Evolutionary conservation across 1,140 invertebrate genomes (phyloP), one percentile per base, ranked within the genome.

Genomic region (Lysiphlebus fabarum): DNA sequence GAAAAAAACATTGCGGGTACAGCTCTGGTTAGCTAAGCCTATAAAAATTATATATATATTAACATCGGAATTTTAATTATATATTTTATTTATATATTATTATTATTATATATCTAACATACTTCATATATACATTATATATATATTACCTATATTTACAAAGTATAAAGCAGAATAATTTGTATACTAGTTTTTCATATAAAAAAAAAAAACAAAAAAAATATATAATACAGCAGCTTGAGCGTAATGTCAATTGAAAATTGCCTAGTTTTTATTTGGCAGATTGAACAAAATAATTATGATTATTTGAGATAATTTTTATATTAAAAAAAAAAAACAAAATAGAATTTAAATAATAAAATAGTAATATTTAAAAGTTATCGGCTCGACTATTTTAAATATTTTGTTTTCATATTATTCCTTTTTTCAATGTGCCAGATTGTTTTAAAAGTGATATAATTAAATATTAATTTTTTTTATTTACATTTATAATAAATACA

Each of bases 41-140:
- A 49, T 49, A 6, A 34, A 5, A 37, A 51, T 51, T 7, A 51
- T 38, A 26, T 26, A 2, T 26, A 26, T 26, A 34, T 14, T 10
- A 14, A 51, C 12, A 57, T 48, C 38, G 9, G 17, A 44, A 10
- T 53, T 42, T 48, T 14, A 44, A 44, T 45, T 55, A 53, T 45
- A 49, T 67, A 68, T 70, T 62, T 62, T 64, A 67, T 70, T 67
- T 56, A 57, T 65, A 66, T 67, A 26, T 26, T 26, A 26, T 70
- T 69, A 69, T 70, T 67, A 59, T 53, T 59, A 54, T 69, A 67
- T 66, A 55, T n/a, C 53, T 49, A 38, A 10, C 47, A 56, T 55
- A 56, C 56, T 49, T 14, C 53, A 59, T 42, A 59, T 42, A 43
- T 43, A 14, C 34, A 37, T 26, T 54, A 54, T 54, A 37, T 34